phyloP scores from a whole-genome alignment of 2,888 invertebrate species.

The Lepeophtheirus nordmannii region DNA sequence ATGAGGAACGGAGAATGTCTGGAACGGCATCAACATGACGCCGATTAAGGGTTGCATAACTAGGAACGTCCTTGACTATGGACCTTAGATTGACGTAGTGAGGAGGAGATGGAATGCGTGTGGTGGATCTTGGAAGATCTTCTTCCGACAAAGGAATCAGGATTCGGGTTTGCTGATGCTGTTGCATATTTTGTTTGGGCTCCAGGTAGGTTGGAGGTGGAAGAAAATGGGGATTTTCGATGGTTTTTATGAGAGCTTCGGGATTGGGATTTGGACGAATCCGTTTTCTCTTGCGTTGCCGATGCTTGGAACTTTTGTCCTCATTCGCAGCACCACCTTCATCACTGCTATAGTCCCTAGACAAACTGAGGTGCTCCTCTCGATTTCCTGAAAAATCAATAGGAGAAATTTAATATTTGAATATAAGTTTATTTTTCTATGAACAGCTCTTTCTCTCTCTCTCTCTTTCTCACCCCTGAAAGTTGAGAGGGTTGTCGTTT shows the following conservation, averaged over 20 bases:
- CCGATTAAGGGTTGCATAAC: neutral
- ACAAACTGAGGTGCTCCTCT: neutral
- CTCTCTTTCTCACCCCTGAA: neutral
- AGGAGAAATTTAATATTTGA: neutral
- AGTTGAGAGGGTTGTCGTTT: slow-evolving; percentile 15
- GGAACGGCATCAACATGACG: neutral
- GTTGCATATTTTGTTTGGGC: no score
- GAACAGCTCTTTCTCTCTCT: neutral
- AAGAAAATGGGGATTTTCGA: no score
- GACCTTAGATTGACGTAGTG: slow-evolving; percentile 6
- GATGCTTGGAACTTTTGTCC: neutral
- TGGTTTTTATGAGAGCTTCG: no score
- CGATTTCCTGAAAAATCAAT: neutral
- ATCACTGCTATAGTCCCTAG: neutral
- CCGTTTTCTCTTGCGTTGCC: neutral
- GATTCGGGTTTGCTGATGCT: no score
- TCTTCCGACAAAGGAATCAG: no score
- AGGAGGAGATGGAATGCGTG: neutral
- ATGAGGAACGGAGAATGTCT: neutral
- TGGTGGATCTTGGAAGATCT: no score
- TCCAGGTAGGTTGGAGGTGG: no score
- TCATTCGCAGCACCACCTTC: neutral
- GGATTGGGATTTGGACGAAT: neutral
- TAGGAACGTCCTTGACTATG: neutral
- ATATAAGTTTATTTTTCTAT: no score